Evolutionary conservation across 1,140 invertebrate species (phyloP).

Genomic region (Lordiphosa mommai): DNA sequence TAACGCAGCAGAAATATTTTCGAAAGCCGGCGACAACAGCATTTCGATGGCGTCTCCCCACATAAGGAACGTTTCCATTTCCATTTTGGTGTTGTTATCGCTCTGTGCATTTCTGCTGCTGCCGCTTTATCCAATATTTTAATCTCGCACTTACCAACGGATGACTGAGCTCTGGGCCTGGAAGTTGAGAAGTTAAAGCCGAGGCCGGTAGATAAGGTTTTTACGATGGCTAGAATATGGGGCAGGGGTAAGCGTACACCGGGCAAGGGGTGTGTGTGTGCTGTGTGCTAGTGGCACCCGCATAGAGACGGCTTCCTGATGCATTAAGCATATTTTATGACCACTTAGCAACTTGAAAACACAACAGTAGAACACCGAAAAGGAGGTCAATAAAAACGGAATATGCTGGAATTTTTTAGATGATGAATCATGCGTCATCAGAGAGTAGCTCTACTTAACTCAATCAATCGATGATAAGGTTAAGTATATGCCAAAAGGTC

Average conservation of each 20-base stretch:
- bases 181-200: conserved; percentile 30
- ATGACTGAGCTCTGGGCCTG: conserved; percentile 32
- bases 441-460: no score
- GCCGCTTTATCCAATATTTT: conserved; percentile 71
- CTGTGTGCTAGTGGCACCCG: conserved; percentile 36
- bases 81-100: conserved; percentile 31
- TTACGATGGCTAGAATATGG: conserved; percentile 30
- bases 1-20: conserved; percentile 53
- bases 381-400: conserved; percentile 51
- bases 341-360: conserved; percentile 54
- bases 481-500: no score
- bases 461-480: no score
- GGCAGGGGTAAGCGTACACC: conserved; percentile 2
- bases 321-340: conserved; percentile 76
- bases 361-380: conserved; percentile 14
- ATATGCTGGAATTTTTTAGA: not conserved
- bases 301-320: conserved; percentile 66
- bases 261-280: conserved; percentile 15
- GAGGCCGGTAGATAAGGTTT: conserved; percentile 50
- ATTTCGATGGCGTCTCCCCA: conserved; percentile 21
- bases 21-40: conserved; percentile 31
- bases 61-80: conserved; percentile 60
- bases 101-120: conserved; percentile 54
- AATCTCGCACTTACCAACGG: conserved; percentile 73
- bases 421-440: no score